Base-by-base conservation (phyloP, 1,140 invertebrate species). In the Atta cephalotes region DNA sequence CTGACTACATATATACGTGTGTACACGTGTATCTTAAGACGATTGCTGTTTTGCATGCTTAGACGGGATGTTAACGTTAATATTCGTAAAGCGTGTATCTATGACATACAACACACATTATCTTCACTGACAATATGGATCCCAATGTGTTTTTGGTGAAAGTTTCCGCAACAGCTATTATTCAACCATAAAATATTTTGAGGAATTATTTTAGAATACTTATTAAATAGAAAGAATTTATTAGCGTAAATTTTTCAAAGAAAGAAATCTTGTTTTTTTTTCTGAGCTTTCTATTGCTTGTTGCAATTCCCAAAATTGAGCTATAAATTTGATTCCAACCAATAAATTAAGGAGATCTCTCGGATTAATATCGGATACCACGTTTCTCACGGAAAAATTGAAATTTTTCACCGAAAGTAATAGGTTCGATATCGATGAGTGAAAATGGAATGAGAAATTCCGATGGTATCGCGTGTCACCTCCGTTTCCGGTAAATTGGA, bases 1-100 rank as follows among this genome's bases (percentile, higher is more conserved):
- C 65, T 74, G 84, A 87, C 88, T 89, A 74, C 88, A 77, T 71
- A 76, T 45, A 45, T 86, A 58, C 81, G 79, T 58, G 60, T 49
- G 9, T 90, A 82, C 28, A 25, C 53, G n/a, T 53, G 71, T 72
- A 78, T 65, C 68, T 62, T 62, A 81, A 49, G n/a, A 74, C 53
- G 56, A 63, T 84, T 76, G 80, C 35, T 84, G 56, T 76, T 84
- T 84, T 45, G 80, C 80, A 76, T 62, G 31, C 51, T 81, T 31
- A 63, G 56, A 21, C 25, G 80, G 12, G 72, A 84, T 39, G 49
- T 70, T 63, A 35, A 76, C 5, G 68, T 84, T 84, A 76, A 76
- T 84, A 84, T 76, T 74, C 80, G 45, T 84, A 76, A 84, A 84
- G 74, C 74, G 35, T 62, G 72, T 4, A 39, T 53, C 28, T 18